These are phyloP conservation scores for Sinotaia quadrata DNA, from an alignment of 2,888 invertebrate genomes.

Conservation along the genomic window DNA sequence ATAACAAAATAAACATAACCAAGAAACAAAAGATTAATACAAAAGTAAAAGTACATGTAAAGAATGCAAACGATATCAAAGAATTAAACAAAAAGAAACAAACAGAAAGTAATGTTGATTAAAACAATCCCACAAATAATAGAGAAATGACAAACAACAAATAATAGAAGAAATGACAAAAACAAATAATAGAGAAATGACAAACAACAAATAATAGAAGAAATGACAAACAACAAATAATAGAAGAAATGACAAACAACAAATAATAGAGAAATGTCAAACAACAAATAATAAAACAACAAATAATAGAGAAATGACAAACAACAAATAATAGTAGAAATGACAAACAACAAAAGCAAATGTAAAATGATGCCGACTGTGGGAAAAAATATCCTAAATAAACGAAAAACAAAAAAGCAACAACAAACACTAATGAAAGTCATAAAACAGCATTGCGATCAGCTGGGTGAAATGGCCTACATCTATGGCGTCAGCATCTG, in stretches of 20 bases:
- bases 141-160: not conserved
- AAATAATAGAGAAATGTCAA: not conserved
- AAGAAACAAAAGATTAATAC: not conserved
- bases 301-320: not conserved
- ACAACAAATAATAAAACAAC: not conserved
- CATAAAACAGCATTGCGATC: too few relatives aligned
- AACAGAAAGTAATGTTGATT: not conserved
- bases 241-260: not conserved
- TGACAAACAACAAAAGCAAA: not conserved
- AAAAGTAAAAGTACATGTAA: not conserved
- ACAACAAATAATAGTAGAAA: not conserved
- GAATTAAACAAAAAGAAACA: slow-evolving; percentile 1
- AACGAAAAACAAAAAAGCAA: too few relatives aligned
- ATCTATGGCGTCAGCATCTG: too few relatives aligned
- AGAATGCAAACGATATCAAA: not conserved
- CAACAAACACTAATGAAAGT: too few relatives aligned
- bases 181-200: not conserved
- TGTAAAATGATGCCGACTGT: too few relatives aligned
- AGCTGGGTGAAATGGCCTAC: too few relatives aligned
- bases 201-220: not conserved
- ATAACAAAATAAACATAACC: not conserved
- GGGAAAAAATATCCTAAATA: too few relatives aligned
- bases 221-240: not conserved
- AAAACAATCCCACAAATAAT: not conserved
- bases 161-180: not conserved